phyloP scores from a whole-genome alignment of 2,797 vertebrate species.

The Sphaeramia orbicularis region DNA sequence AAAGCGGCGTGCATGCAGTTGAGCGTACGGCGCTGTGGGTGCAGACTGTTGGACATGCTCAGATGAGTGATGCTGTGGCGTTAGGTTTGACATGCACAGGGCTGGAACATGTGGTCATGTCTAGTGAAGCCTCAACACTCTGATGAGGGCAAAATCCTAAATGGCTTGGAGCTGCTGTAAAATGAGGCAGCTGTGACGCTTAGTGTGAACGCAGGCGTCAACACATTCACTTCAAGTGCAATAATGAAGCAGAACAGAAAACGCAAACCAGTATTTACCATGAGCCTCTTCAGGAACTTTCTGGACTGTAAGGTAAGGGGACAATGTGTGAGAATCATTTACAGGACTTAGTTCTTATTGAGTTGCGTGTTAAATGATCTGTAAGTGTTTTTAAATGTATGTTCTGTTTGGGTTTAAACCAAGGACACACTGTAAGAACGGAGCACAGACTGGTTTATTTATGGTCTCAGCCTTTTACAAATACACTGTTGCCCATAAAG shows the following conservation, averaged over 20 bases:
- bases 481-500: no score
- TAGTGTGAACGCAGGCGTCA: slow-evolving; percentile 6
- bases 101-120: not conserved
- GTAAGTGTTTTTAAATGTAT: no score
- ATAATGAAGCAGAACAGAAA: slow-evolving; percentile 15
- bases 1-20: slow-evolving; percentile 15
- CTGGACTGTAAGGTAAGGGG: slow-evolving; percentile 76
- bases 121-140: not conserved
- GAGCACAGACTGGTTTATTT: no score
- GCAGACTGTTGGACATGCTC: not conserved
- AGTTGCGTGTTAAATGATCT: no score
- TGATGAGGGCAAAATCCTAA: no score
- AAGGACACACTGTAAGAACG: no score
- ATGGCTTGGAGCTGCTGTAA: not conserved
- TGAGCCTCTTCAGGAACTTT: slow-evolving; percentile 83
- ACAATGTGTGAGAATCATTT: slow-evolving; percentile 34
- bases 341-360: no score
- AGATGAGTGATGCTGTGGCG: not conserved
- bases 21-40: not conserved
- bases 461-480: no score
- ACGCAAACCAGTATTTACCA: slow-evolving; percentile 78
- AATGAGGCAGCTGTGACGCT: not conserved
- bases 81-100: slow-evolving; percentile 37
- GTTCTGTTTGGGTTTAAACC: no score
- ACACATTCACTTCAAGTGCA: slow-evolving; percentile 32